Evolutionary conservation across 2,888 invertebrate genomes (phyloP), one percentile per base, ranked within the genome.

Genomic region (Thecophora atra): DNA sequence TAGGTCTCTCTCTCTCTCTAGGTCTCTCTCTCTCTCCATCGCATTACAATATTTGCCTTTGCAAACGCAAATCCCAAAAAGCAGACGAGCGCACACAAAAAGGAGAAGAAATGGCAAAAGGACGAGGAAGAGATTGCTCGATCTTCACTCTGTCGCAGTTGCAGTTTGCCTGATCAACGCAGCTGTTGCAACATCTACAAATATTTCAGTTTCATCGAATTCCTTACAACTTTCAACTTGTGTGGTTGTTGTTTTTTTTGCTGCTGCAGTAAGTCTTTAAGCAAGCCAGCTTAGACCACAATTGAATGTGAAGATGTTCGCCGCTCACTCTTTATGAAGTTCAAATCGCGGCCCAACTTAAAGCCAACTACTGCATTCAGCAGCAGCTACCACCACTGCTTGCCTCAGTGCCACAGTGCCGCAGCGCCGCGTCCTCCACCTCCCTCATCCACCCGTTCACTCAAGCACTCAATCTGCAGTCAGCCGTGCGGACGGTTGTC

Each of bases 401-500:
- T n/a, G n/a, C n/a, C n/a, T n/a, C n/a, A n/a, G n/a, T n/a, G n/a
- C n/a, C n/a, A n/a, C n/a, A n/a, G n/a, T n/a, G n/a, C n/a, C n/a
- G n/a, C n/a, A n/a, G n/a, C n/a, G n/a, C n/a, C n/a, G n/a, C n/a
- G n/a, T n/a, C n/a, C n/a, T n/a, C n/a, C n/a, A n/a, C n/a, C n/a
- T n/a, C n/a, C n/a, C n/a, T n/a, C n/a, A 15, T 56, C 15, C 19
- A 3, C 19, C 15, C 26, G 15, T 21, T 42, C 47, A 64, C 64
- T 64, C 47, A 47, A 64, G 47, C 47, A n/a, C 68, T 68, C 68
- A 26, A 68, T 58, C 56, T 42, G 37, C 68, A 42, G 24, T 58
- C 51, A 58, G 42, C 68, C 68, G 56, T 68, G 44, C 37, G 19
- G 44, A 21, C 26, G 56, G 42, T 56, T 68, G 26, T 28, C 15